phyloP scores from a whole-genome alignment of 2,888 invertebrate genomes.

The Ganaspis brasiliensis region DNA sequence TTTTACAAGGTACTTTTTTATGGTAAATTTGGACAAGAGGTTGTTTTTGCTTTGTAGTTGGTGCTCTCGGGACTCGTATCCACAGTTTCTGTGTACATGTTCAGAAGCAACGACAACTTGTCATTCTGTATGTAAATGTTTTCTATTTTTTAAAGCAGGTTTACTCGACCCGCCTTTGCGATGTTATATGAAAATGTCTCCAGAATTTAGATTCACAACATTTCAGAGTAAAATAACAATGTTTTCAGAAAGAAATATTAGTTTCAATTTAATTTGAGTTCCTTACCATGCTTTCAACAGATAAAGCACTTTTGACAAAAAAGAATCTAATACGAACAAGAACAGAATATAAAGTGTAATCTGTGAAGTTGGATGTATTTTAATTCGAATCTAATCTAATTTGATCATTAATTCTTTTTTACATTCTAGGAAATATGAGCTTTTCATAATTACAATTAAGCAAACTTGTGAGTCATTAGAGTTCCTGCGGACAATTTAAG shows the following conservation, averaged over 20 bases:
- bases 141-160: conserved; percentile 7
- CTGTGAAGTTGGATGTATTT: not conserved
- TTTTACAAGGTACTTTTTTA: conserved; percentile 15
- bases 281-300: too few relatives aligned
- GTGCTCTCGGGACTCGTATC: conserved; percentile 13
- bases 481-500: conserved; percentile 12
- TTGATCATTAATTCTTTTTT: not conserved
- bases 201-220: not conserved
- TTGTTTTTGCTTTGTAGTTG: not conserved
- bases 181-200: conserved; percentile 2
- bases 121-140: conserved; percentile 12
- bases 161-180: conserved; percentile 4
- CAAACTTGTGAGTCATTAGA: conserved; percentile 18
- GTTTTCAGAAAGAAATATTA: not conserved
- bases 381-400: not conserved
- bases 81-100: conserved; percentile 1
- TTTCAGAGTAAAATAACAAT: not conserved
- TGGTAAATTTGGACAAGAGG: conserved; percentile 16
- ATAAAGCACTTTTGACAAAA: too few relatives aligned
- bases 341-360: not conserved
- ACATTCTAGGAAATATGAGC: not conserved
- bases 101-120: conserved; percentile 19
- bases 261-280: not conserved
- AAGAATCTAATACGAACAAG: too few relatives aligned
- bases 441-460: conserved; percentile 13